Evolutionary conservation across 2,113 vertebrate species (phyloP), one percentile per base, ranked within the genome.

Genomic region (Sebastes fasciatus): DNA sequence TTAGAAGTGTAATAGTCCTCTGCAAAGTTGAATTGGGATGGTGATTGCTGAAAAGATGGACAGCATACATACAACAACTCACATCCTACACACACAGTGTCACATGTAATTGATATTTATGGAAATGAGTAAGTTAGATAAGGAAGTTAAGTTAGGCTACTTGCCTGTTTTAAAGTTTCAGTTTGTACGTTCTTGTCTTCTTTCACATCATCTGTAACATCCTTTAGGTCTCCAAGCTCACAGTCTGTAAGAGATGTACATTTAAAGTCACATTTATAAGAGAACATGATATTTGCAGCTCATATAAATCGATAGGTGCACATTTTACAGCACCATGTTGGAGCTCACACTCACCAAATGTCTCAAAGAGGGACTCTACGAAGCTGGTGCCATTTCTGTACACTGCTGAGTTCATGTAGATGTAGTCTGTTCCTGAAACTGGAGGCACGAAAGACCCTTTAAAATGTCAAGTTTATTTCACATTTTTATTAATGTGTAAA

Each of bases 321-420:
- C 5, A 26, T 58, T 23, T 66, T 4, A 65, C 55, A n/a, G 8
- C 66, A 21, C 0, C 0, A 2, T 16, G 1, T 11, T 8, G 4
- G 23, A 66, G 14, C 14, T 61, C 6, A 62, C 51, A 89, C 96
- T 0, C 94, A 99, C 98, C 98, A 57, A 99, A 99, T 62, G 96
- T 97, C 84, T 99, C 98, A 69, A 99, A 99, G 77, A 99, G 96
- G 8, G 98, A 99, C 90, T 99, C 98, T 74, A 99, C 98, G 2
- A 99, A 99, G 93, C 98, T 99, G 82, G 98, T 99, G 74, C 98
- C 98, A 1, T 98, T 98, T 93, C 97, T 96, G 84, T 97, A 96
- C 51, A 97, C 95, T 0, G 96, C 91, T 0, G 97, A 97, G 95
- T 99, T 99, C 96, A 99, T 95, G 0, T 99, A 99, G 90, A 97